phyloP scores from a whole-genome alignment of 2,113 vertebrate genomes.

The Ammodytes dubius region DNA sequence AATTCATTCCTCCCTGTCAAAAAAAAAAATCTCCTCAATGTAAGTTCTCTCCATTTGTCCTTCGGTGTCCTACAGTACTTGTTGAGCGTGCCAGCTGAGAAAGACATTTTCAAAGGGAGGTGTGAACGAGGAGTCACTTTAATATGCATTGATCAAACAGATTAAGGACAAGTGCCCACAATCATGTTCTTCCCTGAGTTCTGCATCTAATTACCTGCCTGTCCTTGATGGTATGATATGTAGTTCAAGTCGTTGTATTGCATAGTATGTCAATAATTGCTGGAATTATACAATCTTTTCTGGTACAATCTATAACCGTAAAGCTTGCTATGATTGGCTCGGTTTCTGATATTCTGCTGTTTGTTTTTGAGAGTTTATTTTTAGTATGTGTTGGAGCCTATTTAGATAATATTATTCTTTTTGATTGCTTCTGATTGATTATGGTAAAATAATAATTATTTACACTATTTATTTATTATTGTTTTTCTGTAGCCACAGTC shows the following conservation, averaged over 20 bases:
- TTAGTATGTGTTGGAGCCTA: neutral
- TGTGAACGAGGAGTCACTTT: constrained; percentile 49
- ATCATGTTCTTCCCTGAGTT: constrained; percentile 50
- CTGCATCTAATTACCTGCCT: constrained; percentile 56
- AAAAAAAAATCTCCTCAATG: too few species aligned
- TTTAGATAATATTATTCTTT: neutral
- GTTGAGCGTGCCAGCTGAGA: constrained; percentile 25
- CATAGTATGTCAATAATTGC: constrained; percentile 62
- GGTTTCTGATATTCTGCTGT: neutral
- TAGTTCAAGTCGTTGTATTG: constrained; percentile 51
- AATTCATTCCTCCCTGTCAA: neutral
- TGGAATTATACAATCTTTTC: constrained; percentile 40
- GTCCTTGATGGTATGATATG: constrained; percentile 66
- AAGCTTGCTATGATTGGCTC: neutral
- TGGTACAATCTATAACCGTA: constrained; percentile 8
- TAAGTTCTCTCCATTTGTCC: neutral
- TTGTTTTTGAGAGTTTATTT: neutral
- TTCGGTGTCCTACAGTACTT: constrained; percentile 10
- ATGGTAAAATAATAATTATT: too few species aligned
- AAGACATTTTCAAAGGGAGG: constrained; percentile 47
- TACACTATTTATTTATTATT: too few species aligned
- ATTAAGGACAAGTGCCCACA: constrained; percentile 66
- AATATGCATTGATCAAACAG: constrained; percentile 66
- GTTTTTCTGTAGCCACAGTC: too few species aligned
- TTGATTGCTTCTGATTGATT: too few species aligned